phyloP scores from a whole-genome alignment of 1,140 invertebrate genomes.

The Drosophila kurseongensis region DNA sequence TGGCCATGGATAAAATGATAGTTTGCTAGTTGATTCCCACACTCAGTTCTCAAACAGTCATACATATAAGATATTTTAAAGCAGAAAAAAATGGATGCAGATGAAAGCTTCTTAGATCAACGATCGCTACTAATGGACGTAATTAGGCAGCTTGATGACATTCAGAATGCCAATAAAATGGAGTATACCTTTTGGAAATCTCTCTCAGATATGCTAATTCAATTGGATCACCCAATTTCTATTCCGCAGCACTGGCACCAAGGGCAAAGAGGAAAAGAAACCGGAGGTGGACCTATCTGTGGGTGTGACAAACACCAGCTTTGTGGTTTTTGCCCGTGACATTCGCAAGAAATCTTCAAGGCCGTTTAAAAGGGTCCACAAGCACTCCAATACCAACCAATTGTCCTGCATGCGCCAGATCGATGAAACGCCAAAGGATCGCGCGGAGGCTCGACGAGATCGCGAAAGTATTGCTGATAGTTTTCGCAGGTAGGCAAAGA shows the following conservation, averaged over 20 bases:
- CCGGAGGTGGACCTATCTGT: conserved; percentile 34
- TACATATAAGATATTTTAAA: conserved; percentile 6
- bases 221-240: background rate
- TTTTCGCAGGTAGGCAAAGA: conserved; percentile 43
- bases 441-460: conserved; percentile 15
- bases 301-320: conserved; percentile 28
- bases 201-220: background rate
- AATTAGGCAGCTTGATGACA: conserved; percentile 29
- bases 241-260: conserved; percentile 15
- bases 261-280: conserved; percentile 35
- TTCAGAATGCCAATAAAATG: conserved; percentile 26
- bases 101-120: conserved; percentile 39
- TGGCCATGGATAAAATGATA: conserved; percentile 35
- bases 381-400: conserved; percentile 20
- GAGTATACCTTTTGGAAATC: conserved; percentile 19
- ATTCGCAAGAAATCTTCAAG: conserved; percentile 4
- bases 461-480: conserved; percentile 38
- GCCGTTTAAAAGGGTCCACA: background rate
- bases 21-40: conserved; percentile 1
- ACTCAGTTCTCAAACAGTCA: conserved; percentile 2
- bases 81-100: conserved; percentile 22
- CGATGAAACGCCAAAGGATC: conserved; percentile 14
- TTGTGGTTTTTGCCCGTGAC: conserved; percentile 2
- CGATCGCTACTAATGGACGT: conserved; percentile 35
- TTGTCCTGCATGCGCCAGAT: conserved; percentile 55